Conservation (phyloP, 2,797 vertebrate species). For the Acrocephalus scirpaceus region DNA sequence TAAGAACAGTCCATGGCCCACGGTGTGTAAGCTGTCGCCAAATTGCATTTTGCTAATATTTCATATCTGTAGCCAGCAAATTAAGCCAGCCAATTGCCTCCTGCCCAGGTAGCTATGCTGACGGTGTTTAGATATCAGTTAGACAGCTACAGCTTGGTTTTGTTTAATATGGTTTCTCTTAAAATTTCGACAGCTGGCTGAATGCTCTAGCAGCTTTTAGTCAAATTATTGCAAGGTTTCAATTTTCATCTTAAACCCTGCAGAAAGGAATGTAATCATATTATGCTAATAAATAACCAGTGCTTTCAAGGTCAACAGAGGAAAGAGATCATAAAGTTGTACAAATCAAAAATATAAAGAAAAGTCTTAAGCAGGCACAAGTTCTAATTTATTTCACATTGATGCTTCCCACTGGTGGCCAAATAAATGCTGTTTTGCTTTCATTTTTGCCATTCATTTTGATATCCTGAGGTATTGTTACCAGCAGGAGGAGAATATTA, state of each 20-base stretch:
- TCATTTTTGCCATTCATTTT: not conserved
- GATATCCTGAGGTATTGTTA: not conserved
- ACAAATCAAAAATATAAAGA: conserved; percentile 19
- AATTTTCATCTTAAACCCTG: conserved; percentile 63
- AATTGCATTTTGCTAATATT: conserved; percentile 29
- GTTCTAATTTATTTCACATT: conserved; percentile 31
- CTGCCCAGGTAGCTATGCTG: conserved; percentile 26
- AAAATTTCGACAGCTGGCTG: conserved; percentile 64
- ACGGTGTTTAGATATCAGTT: conserved; percentile 45
- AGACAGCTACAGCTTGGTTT: conserved; percentile 41
- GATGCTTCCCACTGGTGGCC: not conserved
- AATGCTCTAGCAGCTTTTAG: conserved; percentile 64
- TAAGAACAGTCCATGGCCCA: not conserved
- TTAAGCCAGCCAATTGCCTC: conserved; percentile 32
- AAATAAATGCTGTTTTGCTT: not conserved
- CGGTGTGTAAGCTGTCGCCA: not conserved
- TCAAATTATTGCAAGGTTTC: conserved; percentile 69
- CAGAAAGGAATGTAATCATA: conserved; percentile 54
- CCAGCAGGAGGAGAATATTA: not conserved
- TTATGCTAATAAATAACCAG: conserved; percentile 66
- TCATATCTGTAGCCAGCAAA: conserved; percentile 50
- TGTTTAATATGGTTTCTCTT: conserved; percentile 58
- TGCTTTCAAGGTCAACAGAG: conserved; percentile 53
- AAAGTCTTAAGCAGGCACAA: not conserved
- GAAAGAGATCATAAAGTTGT: not conserved